Evolutionary conservation across 2,888 invertebrate species (phyloP).

Genomic region (Amblyjoppa fuscipennis): DNA sequence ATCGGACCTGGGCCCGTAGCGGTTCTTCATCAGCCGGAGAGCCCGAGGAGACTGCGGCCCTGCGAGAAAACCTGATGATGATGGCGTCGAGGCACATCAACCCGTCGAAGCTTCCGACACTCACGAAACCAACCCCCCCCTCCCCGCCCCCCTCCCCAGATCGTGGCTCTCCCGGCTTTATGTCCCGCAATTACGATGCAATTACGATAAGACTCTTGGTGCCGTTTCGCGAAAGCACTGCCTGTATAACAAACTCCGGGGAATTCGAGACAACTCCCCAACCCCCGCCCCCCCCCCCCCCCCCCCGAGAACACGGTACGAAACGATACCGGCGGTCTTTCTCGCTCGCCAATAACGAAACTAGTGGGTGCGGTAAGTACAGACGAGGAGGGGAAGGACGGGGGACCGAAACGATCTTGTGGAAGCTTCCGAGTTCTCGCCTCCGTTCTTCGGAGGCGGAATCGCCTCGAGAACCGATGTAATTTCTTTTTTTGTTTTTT

Average conservation of each 20-base stretch:
- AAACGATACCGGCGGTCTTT: conserved; percentile 20
- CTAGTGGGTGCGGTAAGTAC: conserved; percentile 18
- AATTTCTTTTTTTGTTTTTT: conserved; percentile 11
- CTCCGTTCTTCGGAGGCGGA: not conserved
- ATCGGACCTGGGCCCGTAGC: not conserved
- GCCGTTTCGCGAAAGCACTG: conserved; percentile 60
- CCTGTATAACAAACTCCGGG: conserved; percentile 30
- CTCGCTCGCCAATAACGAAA: conserved; percentile 32
- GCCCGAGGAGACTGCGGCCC: not conserved
- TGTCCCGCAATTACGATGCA: conserved; percentile 73
- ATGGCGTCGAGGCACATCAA: conserved; percentile 37
- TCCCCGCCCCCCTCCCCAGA: conserved; percentile 7
- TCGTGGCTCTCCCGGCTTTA: conserved; percentile 52
- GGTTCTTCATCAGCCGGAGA: conserved; percentile 24
- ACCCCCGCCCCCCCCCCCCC: too few relatives aligned
- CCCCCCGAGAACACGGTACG: not conserved
- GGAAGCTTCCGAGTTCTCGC: conserved; percentile 42
- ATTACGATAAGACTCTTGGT: conserved; percentile 72
- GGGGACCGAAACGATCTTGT: conserved; percentile 59
- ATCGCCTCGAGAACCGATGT: conserved; percentile 27
- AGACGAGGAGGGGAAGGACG: conserved; percentile 12
- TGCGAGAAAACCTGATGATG: conserved; percentile 45
- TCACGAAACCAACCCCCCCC: not conserved
- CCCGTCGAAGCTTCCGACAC: conserved; percentile 26
- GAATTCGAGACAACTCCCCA: conserved; percentile 42